Base-by-base conservation (phyloP, 1,140 invertebrate genomes). In the Pseudomyrmex flavicornis region DNA sequence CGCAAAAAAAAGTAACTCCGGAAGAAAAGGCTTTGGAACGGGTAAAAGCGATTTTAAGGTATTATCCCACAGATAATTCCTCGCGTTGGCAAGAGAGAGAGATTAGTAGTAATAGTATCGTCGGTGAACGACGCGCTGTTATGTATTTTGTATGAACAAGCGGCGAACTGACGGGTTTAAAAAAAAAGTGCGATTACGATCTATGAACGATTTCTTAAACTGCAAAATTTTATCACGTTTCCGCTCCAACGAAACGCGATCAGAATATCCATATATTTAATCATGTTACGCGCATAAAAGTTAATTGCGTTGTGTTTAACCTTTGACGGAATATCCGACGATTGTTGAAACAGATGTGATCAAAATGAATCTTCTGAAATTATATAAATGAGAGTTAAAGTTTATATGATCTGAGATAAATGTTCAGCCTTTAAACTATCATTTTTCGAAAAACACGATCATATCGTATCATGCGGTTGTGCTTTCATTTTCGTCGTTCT, bases 1-100 rank as follows among this genome's bases (percentile, higher is more conserved):
- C 13, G 65, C 46, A 80, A 80, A 70, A 17, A 80, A 70, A 20
- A 44, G 12, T 59, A 79, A 79, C 54, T 17, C 46, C 65, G 52
- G 44, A 70, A 70, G 52, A 58, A 58, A 69, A 58, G 63, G 52
- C 35, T 66, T 66, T 76, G 12, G 59, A 0, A 35, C 35, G 35
- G 59, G 10, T 20, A 26, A 54, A 66, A 44, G 54, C 17, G 65
- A 58, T 26, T 70, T 70, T 59, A 46, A 48, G 20, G 15, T 8
- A 48, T 70, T 79, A 79, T 70, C 66, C 15, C 54, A 5, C 63
- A 35, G 35, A 35, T 48, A 70, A 26, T 26, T 12, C 2, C 9
- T 9, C 54, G 2, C 63, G 35, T 56, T 48, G 56, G 4, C 52
- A 13, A 5, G 46, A 74, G 54, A 66, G 35, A 35, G 35, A 35